Evolutionary conservation across 1,140 invertebrate genomes (phyloP).

Genomic region (Magallana angulata): DNA sequence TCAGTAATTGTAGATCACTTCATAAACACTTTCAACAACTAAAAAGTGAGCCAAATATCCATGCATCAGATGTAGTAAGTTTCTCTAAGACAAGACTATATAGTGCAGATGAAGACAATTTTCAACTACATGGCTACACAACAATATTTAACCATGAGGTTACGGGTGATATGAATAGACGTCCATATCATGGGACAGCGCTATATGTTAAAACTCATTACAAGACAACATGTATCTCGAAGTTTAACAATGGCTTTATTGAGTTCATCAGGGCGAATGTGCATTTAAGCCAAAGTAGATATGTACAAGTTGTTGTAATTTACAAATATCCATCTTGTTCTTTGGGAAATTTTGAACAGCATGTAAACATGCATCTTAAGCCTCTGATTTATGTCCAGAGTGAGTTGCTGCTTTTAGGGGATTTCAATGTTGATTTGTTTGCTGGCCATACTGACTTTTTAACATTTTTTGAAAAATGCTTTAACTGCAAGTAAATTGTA

Average conservation of each 20-base stretch:
- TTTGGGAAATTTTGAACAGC: not conserved
- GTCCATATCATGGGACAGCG: slow-evolving; percentile 28
- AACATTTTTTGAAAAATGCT: slow-evolving; percentile 28
- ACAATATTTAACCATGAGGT: not conserved
- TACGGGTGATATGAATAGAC: not conserved
- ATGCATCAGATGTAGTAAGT: slow-evolving; percentile 41
- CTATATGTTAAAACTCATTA: slow-evolving; percentile 13
- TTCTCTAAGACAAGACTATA: slow-evolving; percentile 43
- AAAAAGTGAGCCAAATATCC: slow-evolving; percentile 23
- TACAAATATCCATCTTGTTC: slow-evolving; percentile 40
- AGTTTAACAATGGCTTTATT: not conserved
- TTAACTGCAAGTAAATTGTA: slow-evolving; percentile 37
- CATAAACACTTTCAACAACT: slow-evolving; percentile 24
- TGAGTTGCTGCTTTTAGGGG: slow-evolving; percentile 30
- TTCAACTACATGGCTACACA: not conserved
- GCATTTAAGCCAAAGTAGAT: slow-evolving; percentile 1
- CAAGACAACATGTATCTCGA: not conserved
- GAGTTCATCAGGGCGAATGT: slow-evolving; percentile 22
- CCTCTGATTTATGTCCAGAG: not conserved
- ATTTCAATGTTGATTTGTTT: slow-evolving; percentile 50
- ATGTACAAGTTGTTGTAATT: slow-evolving; percentile 21
- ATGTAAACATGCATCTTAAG: not conserved
- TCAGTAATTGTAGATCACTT: not conserved
- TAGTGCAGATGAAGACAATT: slow-evolving; percentile 18
- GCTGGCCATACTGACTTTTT: slow-evolving; percentile 35